A percentile compares a stretch with the other conserved stretches of the same genome.
These are phyloP conservation scores for Hyles euphorbiae DNA, from an alignment of 1,140 invertebrate genomes.

Conservation along the genomic window DNA sequence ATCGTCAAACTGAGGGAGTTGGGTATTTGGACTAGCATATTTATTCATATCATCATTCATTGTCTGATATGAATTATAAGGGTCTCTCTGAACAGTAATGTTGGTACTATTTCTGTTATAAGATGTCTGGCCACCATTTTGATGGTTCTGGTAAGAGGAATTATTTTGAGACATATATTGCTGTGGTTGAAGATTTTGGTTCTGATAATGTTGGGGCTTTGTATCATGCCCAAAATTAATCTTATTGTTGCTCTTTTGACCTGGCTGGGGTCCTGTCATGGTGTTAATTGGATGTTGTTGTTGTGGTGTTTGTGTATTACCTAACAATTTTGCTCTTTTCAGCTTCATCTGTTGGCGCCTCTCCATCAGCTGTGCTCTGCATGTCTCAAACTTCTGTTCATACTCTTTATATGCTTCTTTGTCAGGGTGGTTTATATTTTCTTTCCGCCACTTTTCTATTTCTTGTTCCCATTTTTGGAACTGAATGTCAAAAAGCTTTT, in stretches of 20 bases:
- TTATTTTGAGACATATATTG: constrained; percentile 14
- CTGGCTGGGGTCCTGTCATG: constrained; percentile 17
- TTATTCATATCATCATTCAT: constrained; percentile 9
- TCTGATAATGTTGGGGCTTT: constrained; percentile 1
- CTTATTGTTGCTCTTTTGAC: constrained; percentile 15
- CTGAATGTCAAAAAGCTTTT: constrained; percentile 87
- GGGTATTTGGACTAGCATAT: constrained; percentile 9
- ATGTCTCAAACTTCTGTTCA: constrained; percentile 88
- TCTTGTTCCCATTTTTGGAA: constrained; percentile 91
- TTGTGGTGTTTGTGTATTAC: constrained; percentile 25
- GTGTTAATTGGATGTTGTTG: constrained; percentile 15
- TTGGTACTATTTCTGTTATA: constrained; percentile 38
- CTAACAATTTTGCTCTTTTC: constrained; percentile 74
- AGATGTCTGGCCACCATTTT: constrained; percentile 18
- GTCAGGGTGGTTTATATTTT: constrained; percentile 90
- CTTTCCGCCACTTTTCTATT: constrained; percentile 89
- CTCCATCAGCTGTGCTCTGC: constrained; percentile 84
- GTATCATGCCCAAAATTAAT: background rate
- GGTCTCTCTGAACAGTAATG: constrained; percentile 35
- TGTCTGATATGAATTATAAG: constrained; percentile 40
- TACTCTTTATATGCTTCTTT: constrained; percentile 88
- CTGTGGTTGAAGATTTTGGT: constrained; percentile 9
- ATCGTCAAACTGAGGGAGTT: background rate
- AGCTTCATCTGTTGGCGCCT: constrained; percentile 86
- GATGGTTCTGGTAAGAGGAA: constrained; percentile 5